A percentile compares a stretch with the other conserved stretches of the same genome.
These are phyloP conservation scores for Phalacrocorax aristotelis DNA, from an alignment of 2,113 vertebrate genomes.

Conservation along the genomic window DNA sequence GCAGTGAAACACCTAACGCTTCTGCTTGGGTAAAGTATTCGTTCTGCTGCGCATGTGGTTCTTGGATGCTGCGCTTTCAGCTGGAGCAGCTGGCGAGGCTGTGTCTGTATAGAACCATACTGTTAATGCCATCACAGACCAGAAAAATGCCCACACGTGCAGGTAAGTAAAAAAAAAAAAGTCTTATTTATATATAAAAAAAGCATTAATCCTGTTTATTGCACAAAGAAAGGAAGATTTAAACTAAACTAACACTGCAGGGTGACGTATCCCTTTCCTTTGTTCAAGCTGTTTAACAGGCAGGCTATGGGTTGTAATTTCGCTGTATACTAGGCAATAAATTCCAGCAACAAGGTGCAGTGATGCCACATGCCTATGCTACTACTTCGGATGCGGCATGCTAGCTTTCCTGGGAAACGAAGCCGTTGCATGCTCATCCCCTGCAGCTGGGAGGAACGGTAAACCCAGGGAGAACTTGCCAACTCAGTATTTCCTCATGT, in stretches of 20 bases:
- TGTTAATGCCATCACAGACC: background rate
- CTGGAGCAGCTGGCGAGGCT: background rate
- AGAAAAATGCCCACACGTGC: background rate
- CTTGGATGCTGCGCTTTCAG: background rate
- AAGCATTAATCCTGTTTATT: slow-evolving; percentile 43
- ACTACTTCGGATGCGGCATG: background rate
- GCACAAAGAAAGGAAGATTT: slow-evolving; percentile 25
- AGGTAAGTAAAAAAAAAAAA: background rate
- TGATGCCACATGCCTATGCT: background rate
- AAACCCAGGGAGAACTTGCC: background rate
- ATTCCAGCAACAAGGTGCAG: background rate
- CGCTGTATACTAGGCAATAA: background rate
- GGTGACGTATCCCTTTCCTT: background rate
- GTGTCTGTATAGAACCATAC: background rate
- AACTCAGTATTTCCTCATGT: background rate
- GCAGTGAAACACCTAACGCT: background rate
- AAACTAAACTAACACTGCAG: background rate
- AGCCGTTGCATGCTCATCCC: background rate
- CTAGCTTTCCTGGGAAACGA: background rate
- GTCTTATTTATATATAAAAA: background rate
- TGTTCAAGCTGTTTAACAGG: background rate
- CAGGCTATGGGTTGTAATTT: background rate
- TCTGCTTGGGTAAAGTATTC: background rate
- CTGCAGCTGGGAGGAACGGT: background rate
- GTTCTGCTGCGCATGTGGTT: background rate